Evolutionary conservation across 1,140 invertebrate genomes (phyloP).

Genomic region (Trachymyrmex cornetzi): DNA sequence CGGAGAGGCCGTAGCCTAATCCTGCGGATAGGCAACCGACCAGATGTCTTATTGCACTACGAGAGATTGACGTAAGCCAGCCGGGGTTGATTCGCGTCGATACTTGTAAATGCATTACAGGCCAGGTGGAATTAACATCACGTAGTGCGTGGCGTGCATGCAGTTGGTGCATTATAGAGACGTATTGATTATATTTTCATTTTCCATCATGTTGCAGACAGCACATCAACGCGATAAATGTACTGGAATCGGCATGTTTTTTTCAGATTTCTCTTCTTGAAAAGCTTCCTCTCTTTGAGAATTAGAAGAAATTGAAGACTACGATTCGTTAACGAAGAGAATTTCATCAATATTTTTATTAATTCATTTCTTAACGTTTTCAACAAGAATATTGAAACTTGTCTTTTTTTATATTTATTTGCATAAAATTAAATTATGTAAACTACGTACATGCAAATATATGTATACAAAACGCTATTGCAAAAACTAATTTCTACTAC

Average conservation of each 20-base stretch:
- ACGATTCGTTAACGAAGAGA: too few relatives aligned
- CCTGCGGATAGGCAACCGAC: slow-evolving; percentile 55
- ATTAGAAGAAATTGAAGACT: too few relatives aligned
- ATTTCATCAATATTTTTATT: too few relatives aligned
- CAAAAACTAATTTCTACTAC: too few relatives aligned
- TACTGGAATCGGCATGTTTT: background rate
- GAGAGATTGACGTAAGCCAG: slow-evolving; percentile 22
- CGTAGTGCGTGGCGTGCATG: background rate
- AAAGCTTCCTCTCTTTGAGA: too few relatives aligned
- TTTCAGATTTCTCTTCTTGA: background rate
- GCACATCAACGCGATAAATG: background rate
- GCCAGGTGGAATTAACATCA: slow-evolving; percentile 14
- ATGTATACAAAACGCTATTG: too few relatives aligned
- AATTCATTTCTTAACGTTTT: background rate
- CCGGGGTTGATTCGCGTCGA: slow-evolving; percentile 1
- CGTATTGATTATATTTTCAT: background rate
- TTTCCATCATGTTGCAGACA: background rate
- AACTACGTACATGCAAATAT: too few relatives aligned
- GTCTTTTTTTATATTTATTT: background rate
- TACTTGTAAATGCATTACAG: slow-evolving; percentile 18
- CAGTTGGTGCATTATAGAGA: background rate
- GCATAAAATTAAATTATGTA: background rate
- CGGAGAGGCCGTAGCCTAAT: slow-evolving; percentile 24
- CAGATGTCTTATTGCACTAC: slow-evolving; percentile 38
- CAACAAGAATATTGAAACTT: background rate